Evolutionary conservation across 2,797 vertebrate species (phyloP).

Genomic region (Anguilla megastoma): DNA sequence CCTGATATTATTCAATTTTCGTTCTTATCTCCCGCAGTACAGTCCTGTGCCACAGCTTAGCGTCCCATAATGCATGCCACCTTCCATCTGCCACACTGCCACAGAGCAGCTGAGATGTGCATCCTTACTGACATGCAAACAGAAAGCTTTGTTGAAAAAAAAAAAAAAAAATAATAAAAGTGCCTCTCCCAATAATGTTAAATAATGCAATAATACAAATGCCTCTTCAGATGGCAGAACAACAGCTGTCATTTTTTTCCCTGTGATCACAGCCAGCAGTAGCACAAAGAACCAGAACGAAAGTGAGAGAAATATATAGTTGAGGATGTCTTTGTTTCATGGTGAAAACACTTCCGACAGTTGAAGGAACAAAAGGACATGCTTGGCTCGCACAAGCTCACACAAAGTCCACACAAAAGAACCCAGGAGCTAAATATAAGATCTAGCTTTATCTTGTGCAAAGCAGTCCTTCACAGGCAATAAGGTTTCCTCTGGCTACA

Average conservation of each 20-base stretch:
- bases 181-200: neutral
- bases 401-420: neutral
- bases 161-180: neutral
- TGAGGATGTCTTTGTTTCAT: neutral
- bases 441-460: neutral
- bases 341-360: neutral
- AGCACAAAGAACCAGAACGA: neutral
- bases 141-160: neutral
- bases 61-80: slow-evolving; percentile 3
- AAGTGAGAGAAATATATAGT: neutral
- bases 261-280: neutral
- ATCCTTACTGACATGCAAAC: slow-evolving; percentile 1
- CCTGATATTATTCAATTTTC: neutral
- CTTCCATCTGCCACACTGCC: neutral
- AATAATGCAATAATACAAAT: slow-evolving; percentile 5
- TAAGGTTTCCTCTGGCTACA: neutral
- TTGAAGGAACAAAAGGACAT: slow-evolving; percentile 10
- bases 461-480: neutral
- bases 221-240: neutral
- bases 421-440: neutral
- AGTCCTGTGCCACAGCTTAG: neutral
- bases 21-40: slow-evolving; percentile 20
- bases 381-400: neutral
- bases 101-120: neutral
- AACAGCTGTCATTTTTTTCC: neutral